A percentile compares a stretch with the other conserved stretches of the same genome.
These are phyloP conservation scores for Chelmon rostratus DNA, from an alignment of 2,797 vertebrate genomes.

Conservation along the genomic window DNA sequence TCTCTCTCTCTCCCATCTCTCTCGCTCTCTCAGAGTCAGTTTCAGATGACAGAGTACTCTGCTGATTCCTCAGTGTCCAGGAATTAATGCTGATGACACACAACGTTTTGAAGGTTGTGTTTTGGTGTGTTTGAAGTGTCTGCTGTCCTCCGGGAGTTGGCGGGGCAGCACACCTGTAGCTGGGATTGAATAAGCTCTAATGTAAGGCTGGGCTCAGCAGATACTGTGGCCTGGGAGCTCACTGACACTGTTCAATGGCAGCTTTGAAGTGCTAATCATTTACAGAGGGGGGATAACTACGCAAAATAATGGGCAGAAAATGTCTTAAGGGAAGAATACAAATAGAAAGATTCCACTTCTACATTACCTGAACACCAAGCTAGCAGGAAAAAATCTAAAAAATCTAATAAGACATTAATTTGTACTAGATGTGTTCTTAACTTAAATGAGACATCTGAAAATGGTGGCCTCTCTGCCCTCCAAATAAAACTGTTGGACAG, in stretches of 20 bases:
- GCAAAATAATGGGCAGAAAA: slow-evolving; percentile 21
- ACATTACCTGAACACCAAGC: not conserved
- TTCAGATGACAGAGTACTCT: slow-evolving; percentile 78
- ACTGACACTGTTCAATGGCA: slow-evolving; percentile 50
- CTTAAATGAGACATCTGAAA: slow-evolving; percentile 14
- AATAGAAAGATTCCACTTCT: not conserved
- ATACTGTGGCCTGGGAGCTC: slow-evolving; percentile 49
- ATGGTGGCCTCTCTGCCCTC: not conserved
- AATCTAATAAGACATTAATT: not conserved
- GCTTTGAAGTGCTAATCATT: slow-evolving; percentile 66
- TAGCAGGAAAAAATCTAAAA: not conserved
- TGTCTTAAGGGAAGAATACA: slow-evolving; percentile 8
- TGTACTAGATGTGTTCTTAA: not conserved
- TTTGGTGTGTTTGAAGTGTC: slow-evolving; percentile 64
- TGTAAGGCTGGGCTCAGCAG: slow-evolving; percentile 68
- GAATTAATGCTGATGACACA: slow-evolving; percentile 78
- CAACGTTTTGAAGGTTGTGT: slow-evolving; percentile 76
- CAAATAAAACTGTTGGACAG: too few relatives aligned
- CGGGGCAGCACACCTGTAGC: slow-evolving; percentile 66
- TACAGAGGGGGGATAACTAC: not conserved
- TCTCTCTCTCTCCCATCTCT: slow-evolving; percentile 27
- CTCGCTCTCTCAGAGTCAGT: slow-evolving; percentile 65
- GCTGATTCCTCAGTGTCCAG: slow-evolving; percentile 80
- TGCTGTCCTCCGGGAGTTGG: slow-evolving; percentile 57
- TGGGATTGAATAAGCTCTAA: slow-evolving; percentile 55